These are phyloP conservation scores for Temnothorax longispinosus DNA, from an alignment of 1,140 invertebrate species.

Conservation along the genomic window DNA sequence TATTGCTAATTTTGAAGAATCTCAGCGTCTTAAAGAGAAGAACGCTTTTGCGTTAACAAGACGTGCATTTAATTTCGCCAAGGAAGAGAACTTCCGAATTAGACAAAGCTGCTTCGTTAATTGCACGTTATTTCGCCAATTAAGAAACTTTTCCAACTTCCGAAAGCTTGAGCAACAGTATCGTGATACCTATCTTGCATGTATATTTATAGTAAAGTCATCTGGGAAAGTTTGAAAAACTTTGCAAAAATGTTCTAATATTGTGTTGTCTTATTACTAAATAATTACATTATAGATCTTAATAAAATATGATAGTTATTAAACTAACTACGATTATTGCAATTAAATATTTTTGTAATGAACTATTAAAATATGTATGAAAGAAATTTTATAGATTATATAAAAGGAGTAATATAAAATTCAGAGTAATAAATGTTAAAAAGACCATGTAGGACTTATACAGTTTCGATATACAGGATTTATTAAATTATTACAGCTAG, in stretches of 20 bases:
- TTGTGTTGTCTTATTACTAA: not conserved
- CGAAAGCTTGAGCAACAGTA: not conserved
- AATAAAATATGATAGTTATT: not conserved
- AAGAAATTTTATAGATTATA: not conserved
- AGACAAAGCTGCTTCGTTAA: constrained; percentile 25
- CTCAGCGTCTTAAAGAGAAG: not conserved
- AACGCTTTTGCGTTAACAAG: not conserved
- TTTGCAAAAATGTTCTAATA: not conserved
- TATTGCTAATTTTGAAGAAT: not conserved
- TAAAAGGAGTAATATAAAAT: not conserved
- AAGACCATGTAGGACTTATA: not conserved
- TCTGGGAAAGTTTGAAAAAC: not conserved
- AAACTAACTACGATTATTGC: not conserved
- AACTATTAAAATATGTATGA: not conserved
- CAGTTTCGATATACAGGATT: constrained; percentile 75
- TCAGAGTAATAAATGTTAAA: not conserved
- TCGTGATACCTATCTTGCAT: not conserved
- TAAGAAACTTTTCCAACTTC: constrained; percentile 41
- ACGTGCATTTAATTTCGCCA: constrained; percentile 28
- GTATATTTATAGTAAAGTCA: not conserved
- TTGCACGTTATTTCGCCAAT: constrained; percentile 30
- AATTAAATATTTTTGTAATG: not conserved
- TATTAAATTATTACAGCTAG: constrained; percentile 81
- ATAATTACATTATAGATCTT: constrained; percentile 11
- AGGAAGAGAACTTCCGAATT: constrained; percentile 17